A percentile compares a stretch with the other conserved stretches of the same genome.
phyloP scores from a whole-genome alignment of 2,888 invertebrate species.

The Drosophila kambysellisi region DNA sequence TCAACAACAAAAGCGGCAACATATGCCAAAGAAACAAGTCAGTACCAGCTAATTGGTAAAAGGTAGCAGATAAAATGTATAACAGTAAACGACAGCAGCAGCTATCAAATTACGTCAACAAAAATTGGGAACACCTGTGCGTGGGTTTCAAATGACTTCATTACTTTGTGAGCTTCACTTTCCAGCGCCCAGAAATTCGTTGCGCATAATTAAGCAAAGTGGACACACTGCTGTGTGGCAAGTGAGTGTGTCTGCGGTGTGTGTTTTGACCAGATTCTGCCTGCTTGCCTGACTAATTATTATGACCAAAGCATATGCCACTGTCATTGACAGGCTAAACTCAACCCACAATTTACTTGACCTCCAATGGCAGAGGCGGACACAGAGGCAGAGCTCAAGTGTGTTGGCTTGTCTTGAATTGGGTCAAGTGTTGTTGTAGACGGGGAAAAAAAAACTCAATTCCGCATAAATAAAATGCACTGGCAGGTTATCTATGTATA shows the following conservation, averaged over 20 bases:
- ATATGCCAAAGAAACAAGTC: conserved; percentile 43
- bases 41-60: conserved; percentile 30
- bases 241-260: not conserved
- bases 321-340: conserved; percentile 41
- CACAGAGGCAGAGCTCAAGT: conserved; percentile 15
- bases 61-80: conserved; percentile 1
- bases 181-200: conserved; percentile 5
- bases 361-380: conserved; percentile 33
- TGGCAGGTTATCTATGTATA: conserved; percentile 19
- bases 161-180: conserved; percentile 34
- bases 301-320: conserved; percentile 47
- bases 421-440: conserved; percentile 68
- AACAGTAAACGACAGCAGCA: conserved; percentile 48
- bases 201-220: conserved; percentile 52
- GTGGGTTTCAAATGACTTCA: conserved; percentile 69
- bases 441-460: conserved; percentile 49
- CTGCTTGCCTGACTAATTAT: conserved; percentile 28
- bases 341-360: conserved; percentile 38
- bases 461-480: conserved; percentile 55
- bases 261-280: conserved; percentile 13
- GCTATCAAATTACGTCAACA: conserved; percentile 72
- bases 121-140: conserved; percentile 62
- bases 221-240: conserved; percentile 22
- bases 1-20: conserved; percentile 25
- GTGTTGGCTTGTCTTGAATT: conserved; percentile 56